These are phyloP conservation scores for Osedax frankpressi DNA, from an alignment of 2,888 invertebrate genomes.

Conservation along the genomic window DNA sequence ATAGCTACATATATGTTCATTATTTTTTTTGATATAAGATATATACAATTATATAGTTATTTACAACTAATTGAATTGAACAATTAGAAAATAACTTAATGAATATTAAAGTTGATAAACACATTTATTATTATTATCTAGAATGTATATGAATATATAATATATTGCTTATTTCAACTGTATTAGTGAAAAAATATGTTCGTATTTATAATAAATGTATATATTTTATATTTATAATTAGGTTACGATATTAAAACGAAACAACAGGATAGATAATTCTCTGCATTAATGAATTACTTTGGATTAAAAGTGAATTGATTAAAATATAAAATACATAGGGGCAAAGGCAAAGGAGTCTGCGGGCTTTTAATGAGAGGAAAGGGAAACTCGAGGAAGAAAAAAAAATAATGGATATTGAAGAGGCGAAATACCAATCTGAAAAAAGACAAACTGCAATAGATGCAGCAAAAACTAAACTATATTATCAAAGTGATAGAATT, in stretches of 20 bases:
- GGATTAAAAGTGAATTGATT: neutral
- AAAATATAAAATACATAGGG: conserved; percentile 32
- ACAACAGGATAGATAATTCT: neutral
- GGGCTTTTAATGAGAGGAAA: conserved; percentile 39
- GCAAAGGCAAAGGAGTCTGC: conserved; percentile 41
- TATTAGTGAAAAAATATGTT: no score
- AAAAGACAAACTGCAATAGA: conserved; percentile 44
- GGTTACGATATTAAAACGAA: neutral
- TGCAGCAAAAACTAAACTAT: conserved; percentile 45
- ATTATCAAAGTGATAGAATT: conserved; percentile 46
- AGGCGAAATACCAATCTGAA: conserved; percentile 43
- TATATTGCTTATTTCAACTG: no score
- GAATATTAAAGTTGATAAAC: no score
- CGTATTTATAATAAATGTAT: no score
- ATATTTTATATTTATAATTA: no score
- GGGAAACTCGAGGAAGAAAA: conserved; percentile 44
- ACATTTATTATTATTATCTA: no score
- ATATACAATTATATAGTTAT: no score
- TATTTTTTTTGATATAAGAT: no score
- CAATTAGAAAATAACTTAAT: no score
- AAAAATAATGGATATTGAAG: conserved; percentile 40
- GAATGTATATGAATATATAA: no score
- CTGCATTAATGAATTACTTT: neutral
- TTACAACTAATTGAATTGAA: no score
- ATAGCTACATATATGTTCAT: no score